Evolutionary conservation across 2,797 vertebrate species (phyloP), one percentile per base, ranked within the genome.

Genomic region (Muscicapa comitata): DNA sequence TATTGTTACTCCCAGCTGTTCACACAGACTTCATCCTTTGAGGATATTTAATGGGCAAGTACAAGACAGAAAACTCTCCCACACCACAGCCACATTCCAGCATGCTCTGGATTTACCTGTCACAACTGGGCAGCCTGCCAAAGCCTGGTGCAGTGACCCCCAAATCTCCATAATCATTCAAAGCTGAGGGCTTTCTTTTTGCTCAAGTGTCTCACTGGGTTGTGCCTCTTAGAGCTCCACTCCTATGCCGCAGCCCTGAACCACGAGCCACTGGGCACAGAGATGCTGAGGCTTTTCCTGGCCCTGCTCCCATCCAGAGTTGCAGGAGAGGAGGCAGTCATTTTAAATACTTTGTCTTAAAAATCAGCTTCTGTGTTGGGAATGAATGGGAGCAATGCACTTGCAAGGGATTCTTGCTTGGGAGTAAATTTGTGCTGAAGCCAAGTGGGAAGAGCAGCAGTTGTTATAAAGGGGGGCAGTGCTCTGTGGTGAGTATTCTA

Each of bases 1-100:
- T 85, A 77, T 85, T 88, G 93, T 82, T 94, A 91, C 84, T 95
- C 71, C 94, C 84, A 87, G 2, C 80, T 82, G 55, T 85, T 93
- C 68, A 82, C 81, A 53, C 8, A 5, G 59, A 45, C 31, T 75
- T 93, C 38, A 58, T 72, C 70, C 65, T 85, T 65, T 65, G 51
- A 78, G 53, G 68, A 31, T 83, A 40, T 62, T 57, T 43, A 66
- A 40, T 57, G 59, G 74, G 63, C 81, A 93, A n/a, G 75, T 75
- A 75, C 29, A 62, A 50, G 72, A 47, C 31, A 66, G 72, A 35
- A 68, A 83, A 78, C 3, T 8, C 40, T 77, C 11, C 16, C 5
- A 74, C 11, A 42, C 47, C 35, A 67, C 42, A 8, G 50, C 67
- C 33, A 18, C 29, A 3, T 91, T 84, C 74, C 51, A 28, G 78